Percentiles rank a stretch among this genome's conserved stretches.
Evolutionary conservation across 1,140 invertebrate genomes (phyloP).

Genomic region (Bicyclus anynana): DNA sequence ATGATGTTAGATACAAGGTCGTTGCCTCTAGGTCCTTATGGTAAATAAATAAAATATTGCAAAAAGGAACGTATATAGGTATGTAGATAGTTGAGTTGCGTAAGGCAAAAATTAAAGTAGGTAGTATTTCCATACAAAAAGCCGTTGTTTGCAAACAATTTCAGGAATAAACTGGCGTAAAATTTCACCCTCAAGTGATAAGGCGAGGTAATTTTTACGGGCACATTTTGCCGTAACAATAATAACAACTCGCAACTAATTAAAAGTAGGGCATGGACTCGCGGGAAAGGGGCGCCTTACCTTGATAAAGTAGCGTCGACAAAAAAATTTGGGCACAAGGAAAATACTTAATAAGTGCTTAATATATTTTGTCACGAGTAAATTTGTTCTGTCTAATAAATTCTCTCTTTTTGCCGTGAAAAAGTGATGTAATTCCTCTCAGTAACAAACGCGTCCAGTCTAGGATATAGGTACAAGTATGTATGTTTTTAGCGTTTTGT

Average conservation of each 20-base stretch:
- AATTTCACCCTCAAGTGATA: conserved; percentile 51
- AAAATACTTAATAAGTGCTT: not conserved
- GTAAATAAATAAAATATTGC: too few species aligned
- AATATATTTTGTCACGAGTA: not conserved
- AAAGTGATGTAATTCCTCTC: not conserved
- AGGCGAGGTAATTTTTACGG: conserved; percentile 68
- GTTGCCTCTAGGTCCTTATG: too few species aligned
- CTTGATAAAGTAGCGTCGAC: conserved; percentile 51
- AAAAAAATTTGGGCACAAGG: conserved; percentile 25
- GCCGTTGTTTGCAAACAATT: conserved; percentile 25
- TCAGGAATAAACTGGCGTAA: conserved; percentile 35
- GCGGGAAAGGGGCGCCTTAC: conserved; percentile 43
- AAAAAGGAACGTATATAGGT: too few species aligned
- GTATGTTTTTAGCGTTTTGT: too few species aligned
- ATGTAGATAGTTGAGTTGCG: conserved; percentile 17
- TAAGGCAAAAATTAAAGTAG: conserved; percentile 14
- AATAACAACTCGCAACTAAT: conserved; percentile 73
- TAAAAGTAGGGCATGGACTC: conserved; percentile 61
- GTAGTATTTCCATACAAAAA: conserved; percentile 23
- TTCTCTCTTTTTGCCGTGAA: not conserved
- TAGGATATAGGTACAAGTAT: too few species aligned
- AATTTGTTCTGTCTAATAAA: not conserved
- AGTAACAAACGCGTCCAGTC: too few species aligned
- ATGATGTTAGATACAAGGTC: too few species aligned
- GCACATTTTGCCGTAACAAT: conserved; percentile 67